Evolutionary conservation across 2,888 invertebrate species (phyloP), one percentile per base, ranked within the genome.

Genomic region (Globia sparganii): DNA sequence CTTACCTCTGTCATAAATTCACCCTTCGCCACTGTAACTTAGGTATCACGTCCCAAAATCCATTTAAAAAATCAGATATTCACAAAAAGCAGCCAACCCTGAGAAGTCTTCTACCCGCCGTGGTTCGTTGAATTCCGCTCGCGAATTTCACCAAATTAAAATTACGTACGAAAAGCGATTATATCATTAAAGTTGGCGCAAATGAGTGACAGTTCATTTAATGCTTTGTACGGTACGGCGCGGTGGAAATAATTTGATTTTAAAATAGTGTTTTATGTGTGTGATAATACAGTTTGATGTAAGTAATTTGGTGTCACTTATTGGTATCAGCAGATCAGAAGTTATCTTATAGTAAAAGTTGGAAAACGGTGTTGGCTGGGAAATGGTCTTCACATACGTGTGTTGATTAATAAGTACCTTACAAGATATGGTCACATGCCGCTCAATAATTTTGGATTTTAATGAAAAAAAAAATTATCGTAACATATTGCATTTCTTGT

Each of bases 191-290:
- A 87, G 85, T 89, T 85, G 84, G 80, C 62, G 72, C 72, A 80
- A 86, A 84, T 88, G 87, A 89, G 83, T 89, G 88, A 87, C 90
- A 90, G 87, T 80, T 86, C 83, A 87, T 87, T 89, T 85, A 78
- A 73, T 56, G 71, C 77, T 73, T 72, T 80, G 68, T 65, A 62
- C 72, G 61, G 68, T 65, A 62, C 72, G 61, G 25, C 0, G 59
- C 31, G 71, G 56, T 34, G 75, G 68, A 78, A 79, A 73, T 85
- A 88, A 88, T 85, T 81, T 82, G 59, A 82, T 78, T 83, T 82
- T 72, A 76, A 75, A 81, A 72, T 75, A 25, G 58, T 53, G 4
- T 72, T 77, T 65, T 67, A 61, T 79, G 61, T 64, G 53, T 37
- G n/a, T 31, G 49, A 13, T 73, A 73, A 83, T 74, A 18, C 28